Conservation (phyloP, 2,797 vertebrate genomes). For the Hydrophis major region DNA sequence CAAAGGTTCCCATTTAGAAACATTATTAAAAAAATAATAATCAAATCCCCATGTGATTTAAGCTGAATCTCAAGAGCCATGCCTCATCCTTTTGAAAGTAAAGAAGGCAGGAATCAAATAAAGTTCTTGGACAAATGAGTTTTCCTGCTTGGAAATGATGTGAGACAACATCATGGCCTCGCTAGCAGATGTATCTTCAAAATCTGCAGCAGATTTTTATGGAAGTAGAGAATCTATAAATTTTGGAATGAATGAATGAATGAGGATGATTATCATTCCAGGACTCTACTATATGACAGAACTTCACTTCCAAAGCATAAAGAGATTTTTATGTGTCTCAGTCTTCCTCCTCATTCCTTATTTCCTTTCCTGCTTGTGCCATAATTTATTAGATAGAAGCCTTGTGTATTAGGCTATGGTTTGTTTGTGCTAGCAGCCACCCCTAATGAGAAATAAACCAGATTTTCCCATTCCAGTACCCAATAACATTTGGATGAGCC, state of each 20-base stretch:
- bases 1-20: background rate
- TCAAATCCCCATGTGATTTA: background rate
- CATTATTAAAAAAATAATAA: background rate
- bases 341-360: background rate
- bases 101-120: background rate
- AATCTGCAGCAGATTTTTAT: background rate
- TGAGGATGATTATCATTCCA: background rate
- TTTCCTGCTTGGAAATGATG: background rate
- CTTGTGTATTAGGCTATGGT: background rate
- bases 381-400: background rate
- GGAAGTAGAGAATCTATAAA: background rate
- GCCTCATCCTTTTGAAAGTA: background rate
- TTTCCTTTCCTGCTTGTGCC: background rate
- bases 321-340: background rate
- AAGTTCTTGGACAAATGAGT: background rate
- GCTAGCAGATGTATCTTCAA: background rate
- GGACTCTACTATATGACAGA: background rate
- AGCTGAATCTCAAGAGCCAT: background rate
- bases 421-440: background rate
- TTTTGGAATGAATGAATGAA: background rate
- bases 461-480: background rate
- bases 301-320: background rate
- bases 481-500: background rate
- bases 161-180: background rate
- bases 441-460: background rate